Evolutionary conservation across 2,113 vertebrate species (phyloP).

Genomic region (Cavia porcellus): DNA sequence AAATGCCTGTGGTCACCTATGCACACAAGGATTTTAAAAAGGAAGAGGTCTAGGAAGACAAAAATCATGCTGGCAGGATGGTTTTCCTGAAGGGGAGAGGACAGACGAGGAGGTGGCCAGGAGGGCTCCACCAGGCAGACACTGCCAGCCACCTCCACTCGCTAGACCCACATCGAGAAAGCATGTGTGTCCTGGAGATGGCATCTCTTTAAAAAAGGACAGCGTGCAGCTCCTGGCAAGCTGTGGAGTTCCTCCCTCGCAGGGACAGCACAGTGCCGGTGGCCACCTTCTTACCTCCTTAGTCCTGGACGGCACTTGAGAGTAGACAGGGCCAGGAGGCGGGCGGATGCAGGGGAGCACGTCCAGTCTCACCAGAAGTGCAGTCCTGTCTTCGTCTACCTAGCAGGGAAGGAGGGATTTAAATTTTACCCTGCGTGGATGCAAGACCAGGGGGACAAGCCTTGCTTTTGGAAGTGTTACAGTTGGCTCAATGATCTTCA

Average conservation of each 20-base stretch:
- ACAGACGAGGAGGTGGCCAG: background rate
- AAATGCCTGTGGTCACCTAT: background rate
- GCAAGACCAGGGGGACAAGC: background rate
- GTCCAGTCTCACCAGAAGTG: background rate
- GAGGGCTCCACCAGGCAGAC: background rate
- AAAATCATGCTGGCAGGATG: background rate
- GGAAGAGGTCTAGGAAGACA: background rate
- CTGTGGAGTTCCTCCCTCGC: background rate
- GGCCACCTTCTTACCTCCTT: background rate
- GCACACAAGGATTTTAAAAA: background rate
- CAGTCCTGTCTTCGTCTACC: background rate
- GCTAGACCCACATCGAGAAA: background rate
- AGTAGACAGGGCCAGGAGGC: background rate
- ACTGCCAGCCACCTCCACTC: background rate
- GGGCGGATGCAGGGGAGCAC: background rate
- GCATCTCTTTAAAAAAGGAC: background rate
- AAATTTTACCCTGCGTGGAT: background rate
- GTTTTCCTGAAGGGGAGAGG: too few species aligned
- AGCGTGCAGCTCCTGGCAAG: background rate
- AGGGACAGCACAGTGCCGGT: background rate
- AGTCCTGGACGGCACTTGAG: background rate
- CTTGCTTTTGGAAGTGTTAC: background rate
- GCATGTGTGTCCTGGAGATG: background rate
- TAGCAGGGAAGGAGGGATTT: background rate
- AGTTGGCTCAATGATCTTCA: background rate